phyloP scores from a whole-genome alignment of 2,113 vertebrate species.

The Hassar affinis region DNA sequence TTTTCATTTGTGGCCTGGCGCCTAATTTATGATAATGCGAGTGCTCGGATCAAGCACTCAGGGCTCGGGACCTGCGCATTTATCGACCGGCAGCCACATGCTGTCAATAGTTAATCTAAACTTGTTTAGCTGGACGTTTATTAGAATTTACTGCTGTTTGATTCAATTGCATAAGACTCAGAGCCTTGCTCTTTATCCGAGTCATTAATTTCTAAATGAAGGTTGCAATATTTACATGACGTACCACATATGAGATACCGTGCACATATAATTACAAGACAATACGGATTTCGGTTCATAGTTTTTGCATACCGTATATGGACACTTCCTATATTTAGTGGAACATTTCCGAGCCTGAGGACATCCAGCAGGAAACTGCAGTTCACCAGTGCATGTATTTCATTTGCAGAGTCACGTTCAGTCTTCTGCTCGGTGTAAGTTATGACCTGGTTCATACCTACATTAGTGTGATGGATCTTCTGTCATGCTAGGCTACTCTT shows the following conservation, averaged over 20 bases:
- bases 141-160: constrained; percentile 38
- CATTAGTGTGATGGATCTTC: constrained; percentile 44
- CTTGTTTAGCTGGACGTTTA: constrained; percentile 45
- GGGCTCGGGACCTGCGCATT: neutral
- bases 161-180: neutral
- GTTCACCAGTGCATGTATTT: constrained; percentile 13
- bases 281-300: too few relatives aligned
- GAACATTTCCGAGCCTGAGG: neutral
- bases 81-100: constrained; percentile 25
- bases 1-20: constrained; percentile 20
- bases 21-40: constrained; percentile 47
- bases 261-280: neutral
- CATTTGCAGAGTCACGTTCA: constrained; percentile 22
- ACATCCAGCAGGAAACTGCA: constrained; percentile 1
- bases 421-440: constrained; percentile 17
- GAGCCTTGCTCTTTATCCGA: constrained; percentile 4
- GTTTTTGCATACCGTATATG: too few relatives aligned
- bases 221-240: neutral
- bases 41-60: neutral
- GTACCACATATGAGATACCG: constrained; percentile 1
- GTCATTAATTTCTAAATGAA: constrained; percentile 33
- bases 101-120: constrained; percentile 46
- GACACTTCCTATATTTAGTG: too few relatives aligned
- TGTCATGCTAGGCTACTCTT: constrained; percentile 30
- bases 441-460: constrained; percentile 41